Base-by-base conservation (phyloP, 2,113 vertebrate genomes). In the Leuciscus idus region DNA sequence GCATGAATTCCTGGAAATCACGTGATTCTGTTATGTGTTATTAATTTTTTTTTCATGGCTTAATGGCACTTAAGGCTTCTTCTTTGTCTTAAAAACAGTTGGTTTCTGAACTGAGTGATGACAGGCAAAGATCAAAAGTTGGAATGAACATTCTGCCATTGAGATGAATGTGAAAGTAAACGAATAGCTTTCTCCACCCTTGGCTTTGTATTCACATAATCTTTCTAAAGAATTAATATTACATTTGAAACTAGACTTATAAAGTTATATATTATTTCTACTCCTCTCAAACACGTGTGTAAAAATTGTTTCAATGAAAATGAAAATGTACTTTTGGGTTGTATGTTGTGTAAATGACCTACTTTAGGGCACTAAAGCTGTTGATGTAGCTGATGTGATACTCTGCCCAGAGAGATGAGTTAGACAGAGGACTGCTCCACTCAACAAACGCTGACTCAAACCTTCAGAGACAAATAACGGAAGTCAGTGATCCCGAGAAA, bases 341-440 rank as follows among this genome's bases (percentile, higher is more conserved):
- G 9, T 75, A 39, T 75, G 39, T 68, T 5, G 21, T 48, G 50
- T 70, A 36, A 76, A 28, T 36, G 33, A 88, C 94, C 92, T 92
- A 96, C 95, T 91, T 93, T 81, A 96, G 90, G 28, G 85, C 55
- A 1, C 64, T 61, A 89, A 95, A 94, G 87, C 91, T 91, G 92
- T 96, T 96, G 88, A 96, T 93, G 89, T 95, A 95, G 0, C 93
- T 87, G 2, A 94, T 91, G 0, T 86, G 86, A 87, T 95, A 95
- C 21, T 90, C 46, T 0, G 72, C 70, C 92, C 92, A 92, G 0
- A 92, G 89, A 6, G 81, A 81, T 33, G 86, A 39, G 46, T 89
- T 83, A 0, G 33, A 2, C 4, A 75, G 23, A 50, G 28, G 8
- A 33, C 30, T 57, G 89, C 92, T 94, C 48, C 76, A 85, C 11